Percentiles rank a stretch among this genome's conserved stretches.
phyloP scores from a whole-genome alignment of 2,797 vertebrate genomes.

The Darevskia nairensis region DNA sequence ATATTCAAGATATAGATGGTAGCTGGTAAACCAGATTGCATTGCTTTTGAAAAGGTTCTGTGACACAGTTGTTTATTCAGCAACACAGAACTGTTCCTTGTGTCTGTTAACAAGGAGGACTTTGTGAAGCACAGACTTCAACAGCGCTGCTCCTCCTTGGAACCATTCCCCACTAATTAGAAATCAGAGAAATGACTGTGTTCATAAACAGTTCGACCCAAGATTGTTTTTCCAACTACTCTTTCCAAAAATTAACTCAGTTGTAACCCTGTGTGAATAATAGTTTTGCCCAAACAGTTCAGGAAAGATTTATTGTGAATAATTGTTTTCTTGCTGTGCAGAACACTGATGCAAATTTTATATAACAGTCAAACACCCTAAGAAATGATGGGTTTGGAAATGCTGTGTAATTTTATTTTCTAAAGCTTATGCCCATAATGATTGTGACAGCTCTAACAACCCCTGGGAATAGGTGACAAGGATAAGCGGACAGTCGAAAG shows the following conservation, averaged over 20 bases:
- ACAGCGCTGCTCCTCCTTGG: conserved; percentile 73
- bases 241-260: conserved; percentile 78
- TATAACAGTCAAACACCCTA: conserved; percentile 53
- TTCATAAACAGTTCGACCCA: conserved; percentile 66
- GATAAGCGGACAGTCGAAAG: background rate
- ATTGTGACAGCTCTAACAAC: conserved; percentile 42
- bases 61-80: conserved; percentile 79
- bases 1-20: conserved; percentile 59
- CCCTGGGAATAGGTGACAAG: conserved; percentile 12
- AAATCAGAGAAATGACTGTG: conserved; percentile 78
- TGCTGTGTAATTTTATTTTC: conserved; percentile 45
- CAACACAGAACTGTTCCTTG: conserved; percentile 78
- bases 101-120: conserved; percentile 77
- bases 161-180: conserved; percentile 81
- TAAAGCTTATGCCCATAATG: conserved; percentile 5
- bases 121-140: conserved; percentile 74
- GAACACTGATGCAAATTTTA: conserved; percentile 70
- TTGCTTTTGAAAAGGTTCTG: conserved; percentile 70
- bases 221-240: conserved; percentile 68
- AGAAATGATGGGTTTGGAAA: conserved; percentile 56
- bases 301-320: conserved; percentile 78
- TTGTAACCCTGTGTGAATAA: conserved; percentile 73
- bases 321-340: conserved; percentile 68
- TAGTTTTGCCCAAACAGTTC: conserved; percentile 62
- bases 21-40: conserved; percentile 73